Evolutionary conservation across 2,113 vertebrate genomes (phyloP), one percentile per base, ranked within the genome.

Genomic region (Pluvianellus socialis): DNA sequence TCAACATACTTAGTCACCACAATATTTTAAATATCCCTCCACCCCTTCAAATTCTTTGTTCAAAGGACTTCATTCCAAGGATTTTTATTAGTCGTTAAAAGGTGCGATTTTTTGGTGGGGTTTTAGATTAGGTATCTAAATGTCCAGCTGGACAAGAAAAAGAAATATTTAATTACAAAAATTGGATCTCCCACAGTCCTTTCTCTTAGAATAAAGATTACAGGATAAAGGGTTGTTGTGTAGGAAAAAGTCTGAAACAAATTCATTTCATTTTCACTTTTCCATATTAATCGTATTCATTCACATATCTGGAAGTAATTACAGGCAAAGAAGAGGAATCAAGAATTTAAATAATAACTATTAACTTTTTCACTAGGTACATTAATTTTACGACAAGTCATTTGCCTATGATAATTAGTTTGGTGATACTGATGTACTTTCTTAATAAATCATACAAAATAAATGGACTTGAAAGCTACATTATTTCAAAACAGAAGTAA

Each of bases 341-440:
- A 71, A 38, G 87, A 83, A 92, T 97, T 98, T 96, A 98, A 97
- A 96, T 95, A 86, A 96, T 94, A 96, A 97, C 95, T 94, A 90
- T 96, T 83, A 84, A 66, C 62, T 93, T 79, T 90, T 53, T 82
- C 55, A 5, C 55, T 68, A 89, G 90, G 96, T 88, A 94, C 96
- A 97, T 97, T 97, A 96, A 96, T 96, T 97, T 98, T 94, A 96
- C 86, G 89, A 80, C 88, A 93, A 94, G 91, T 52, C 91, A 85
- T 97, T 98, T 94, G 94, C 86, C 77, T 95, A 82, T 74, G 72
- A 82, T 97, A 97, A 97, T 98, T 95, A 98, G 83, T 80, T 96
- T 79, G 87, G 91, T 94, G 93, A 95, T 93, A 94, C 49, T 66
- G 92, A 95, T 88, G 85, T 50, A 53, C n/a, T 62, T 79, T 93